Conservation (phyloP, 2,888 invertebrate species). For the Ametastegia equiseti region DNA sequence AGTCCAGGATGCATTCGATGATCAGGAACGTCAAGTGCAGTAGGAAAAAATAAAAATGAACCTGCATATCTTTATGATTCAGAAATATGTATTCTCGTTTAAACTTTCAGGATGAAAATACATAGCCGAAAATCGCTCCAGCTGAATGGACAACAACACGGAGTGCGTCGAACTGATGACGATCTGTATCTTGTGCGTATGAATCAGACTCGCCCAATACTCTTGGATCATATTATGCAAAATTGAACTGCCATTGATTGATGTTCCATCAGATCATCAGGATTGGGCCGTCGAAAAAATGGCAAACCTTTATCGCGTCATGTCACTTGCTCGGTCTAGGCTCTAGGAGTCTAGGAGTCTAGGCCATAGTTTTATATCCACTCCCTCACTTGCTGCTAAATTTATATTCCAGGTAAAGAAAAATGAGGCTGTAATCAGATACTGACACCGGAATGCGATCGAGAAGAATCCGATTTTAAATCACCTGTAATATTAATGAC, state of each 20-base stretch:
- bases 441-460: background rate
- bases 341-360: background rate
- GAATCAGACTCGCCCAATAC: background rate
- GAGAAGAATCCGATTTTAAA: background rate
- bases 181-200: background rate
- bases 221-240: background rate
- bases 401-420: background rate
- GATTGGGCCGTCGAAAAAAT: background rate
- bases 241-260: background rate
- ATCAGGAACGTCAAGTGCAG: no score
- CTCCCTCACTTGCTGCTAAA: background rate
- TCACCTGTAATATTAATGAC: background rate
- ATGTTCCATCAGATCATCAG: background rate
- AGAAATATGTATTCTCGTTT: no score
- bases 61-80: no score
- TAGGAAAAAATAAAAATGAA: no score
- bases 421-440: background rate
- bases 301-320: conserved; percentile 9
- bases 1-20: background rate
- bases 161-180: no score
- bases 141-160: no score
- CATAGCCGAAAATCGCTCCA: no score
- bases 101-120: no score
- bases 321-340: no score
- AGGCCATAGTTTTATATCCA: background rate